A percentile compares a stretch with the other conserved stretches of the same genome.
Evolutionary conservation across 2,797 vertebrate species (phyloP).

Genomic region (Esox lucius): DNA sequence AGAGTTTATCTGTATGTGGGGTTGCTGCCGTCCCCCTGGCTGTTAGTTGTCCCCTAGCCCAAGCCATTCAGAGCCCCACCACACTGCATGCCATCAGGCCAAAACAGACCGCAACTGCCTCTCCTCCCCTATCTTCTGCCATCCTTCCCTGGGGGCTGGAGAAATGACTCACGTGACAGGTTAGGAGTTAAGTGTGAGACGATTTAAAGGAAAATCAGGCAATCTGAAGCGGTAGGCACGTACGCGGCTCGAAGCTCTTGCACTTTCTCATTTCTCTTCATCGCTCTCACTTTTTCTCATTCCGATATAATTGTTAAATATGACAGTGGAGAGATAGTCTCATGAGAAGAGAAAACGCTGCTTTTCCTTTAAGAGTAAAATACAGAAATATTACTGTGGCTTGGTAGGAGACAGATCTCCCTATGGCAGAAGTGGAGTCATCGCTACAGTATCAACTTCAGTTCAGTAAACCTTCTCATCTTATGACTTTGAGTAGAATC

Average conservation of each 20-base stretch:
- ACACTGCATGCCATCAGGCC: neutral
- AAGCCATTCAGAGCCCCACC: neutral
- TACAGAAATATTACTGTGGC: neutral
- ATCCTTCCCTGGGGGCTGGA: neutral
- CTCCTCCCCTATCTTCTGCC: neutral
- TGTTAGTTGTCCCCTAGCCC: neutral
- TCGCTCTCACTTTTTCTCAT: neutral
- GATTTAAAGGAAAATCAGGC: neutral
- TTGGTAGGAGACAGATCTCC: neutral
- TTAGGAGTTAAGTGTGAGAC: neutral
- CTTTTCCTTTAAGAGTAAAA: neutral
- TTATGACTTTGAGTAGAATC: too few species aligned
- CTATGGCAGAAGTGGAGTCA: neutral
- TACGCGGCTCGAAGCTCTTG: neutral
- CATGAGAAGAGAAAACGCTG: neutral
- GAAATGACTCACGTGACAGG: neutral
- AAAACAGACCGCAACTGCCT: neutral
- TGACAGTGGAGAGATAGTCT: neutral
- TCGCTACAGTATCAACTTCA: neutral
- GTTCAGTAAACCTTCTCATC: too few species aligned
- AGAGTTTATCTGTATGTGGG: too few species aligned
- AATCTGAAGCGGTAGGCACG: neutral
- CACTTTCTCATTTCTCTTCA: neutral
- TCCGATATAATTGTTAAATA: neutral
- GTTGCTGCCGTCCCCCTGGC: neutral